Evolutionary conservation across 1,140 invertebrate genomes (phyloP), one percentile per base, ranked within the genome.

Genomic region (Pseudachorutes palmiensis): DNA sequence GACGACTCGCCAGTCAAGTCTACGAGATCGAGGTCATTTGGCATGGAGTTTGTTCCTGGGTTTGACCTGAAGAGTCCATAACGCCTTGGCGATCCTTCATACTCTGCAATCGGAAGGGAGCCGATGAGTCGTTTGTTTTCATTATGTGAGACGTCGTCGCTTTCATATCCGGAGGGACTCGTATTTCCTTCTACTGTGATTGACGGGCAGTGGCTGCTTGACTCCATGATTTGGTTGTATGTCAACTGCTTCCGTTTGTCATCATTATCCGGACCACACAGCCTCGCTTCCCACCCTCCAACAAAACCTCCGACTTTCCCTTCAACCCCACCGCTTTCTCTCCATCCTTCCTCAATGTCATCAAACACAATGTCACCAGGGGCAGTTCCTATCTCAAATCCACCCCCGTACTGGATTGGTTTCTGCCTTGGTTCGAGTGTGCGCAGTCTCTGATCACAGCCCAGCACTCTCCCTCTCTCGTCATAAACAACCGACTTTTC

Each of bases 21-120:
- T 5, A 72, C 67, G 33, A 72, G 48, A 64, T 72, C 68, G 22
- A 72, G 66, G 64, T 72, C 68, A 57, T 70, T 69, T 19, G 63
- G 72, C 41, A 75, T 74, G 45, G 74, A 19, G 24, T 5, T 26
- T 36, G 32, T 19, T 48, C 64, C 1, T 74, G 58, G 51, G 5
- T 57, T 73, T 66, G 41, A 72, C 57, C 28, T 63, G 71, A 73
- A 77, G 78, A 67, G 74, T 74, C 70, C 78, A 76, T 71, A 94
- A 70, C 92, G 83, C 70, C 90, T 82, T 2, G 92, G 92, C 41
- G 91, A 94, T 26, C 90, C 91, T 70, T 93, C 91, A 78, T 95
- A 95, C 73, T 94, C 90, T 36, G 90, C 89, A 74, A 93, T 92
- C 16, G 90, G 89, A 71, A 93, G 79, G 79, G 87, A 89, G 28